A percentile compares a stretch with the other conserved stretches of the same genome.
Evolutionary conservation across 1,140 invertebrate species (phyloP).

Genomic region (Procambarus virginalis): DNA sequence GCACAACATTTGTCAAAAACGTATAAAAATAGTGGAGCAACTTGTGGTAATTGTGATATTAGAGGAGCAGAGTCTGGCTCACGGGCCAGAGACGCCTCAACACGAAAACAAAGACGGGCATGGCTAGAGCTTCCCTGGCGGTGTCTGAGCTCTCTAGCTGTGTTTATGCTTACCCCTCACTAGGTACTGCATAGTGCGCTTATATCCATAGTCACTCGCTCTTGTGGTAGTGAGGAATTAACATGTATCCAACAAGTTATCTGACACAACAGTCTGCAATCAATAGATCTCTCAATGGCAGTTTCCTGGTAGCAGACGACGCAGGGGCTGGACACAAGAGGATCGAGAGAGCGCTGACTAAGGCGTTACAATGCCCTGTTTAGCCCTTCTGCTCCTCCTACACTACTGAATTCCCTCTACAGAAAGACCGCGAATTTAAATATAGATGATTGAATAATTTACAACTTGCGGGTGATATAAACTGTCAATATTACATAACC

Average conservation of each 20-base stretch:
- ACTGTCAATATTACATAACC: background rate
- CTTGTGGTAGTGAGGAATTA: background rate
- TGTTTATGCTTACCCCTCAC: background rate
- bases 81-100: background rate
- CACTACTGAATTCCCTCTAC: background rate
- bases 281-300: conserved; percentile 39
- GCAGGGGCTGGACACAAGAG: background rate
- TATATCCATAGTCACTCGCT: background rate
- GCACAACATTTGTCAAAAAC: background rate
- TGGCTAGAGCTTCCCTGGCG: background rate
- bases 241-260: background rate
- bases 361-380: no score
- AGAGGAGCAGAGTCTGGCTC: background rate
- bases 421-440: conserved; percentile 26
- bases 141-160: background rate
- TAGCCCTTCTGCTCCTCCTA: no score
- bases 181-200: background rate
- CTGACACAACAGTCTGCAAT: background rate
- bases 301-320: conserved; percentile 35
- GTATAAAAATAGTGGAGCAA: background rate
- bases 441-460: conserved; percentile 22
- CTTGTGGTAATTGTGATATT: background rate
- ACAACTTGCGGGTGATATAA: background rate
- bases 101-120: background rate
- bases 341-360: background rate